Base-by-base conservation (phyloP, 2,797 vertebrate genomes). In the Anguilla marmorata region DNA sequence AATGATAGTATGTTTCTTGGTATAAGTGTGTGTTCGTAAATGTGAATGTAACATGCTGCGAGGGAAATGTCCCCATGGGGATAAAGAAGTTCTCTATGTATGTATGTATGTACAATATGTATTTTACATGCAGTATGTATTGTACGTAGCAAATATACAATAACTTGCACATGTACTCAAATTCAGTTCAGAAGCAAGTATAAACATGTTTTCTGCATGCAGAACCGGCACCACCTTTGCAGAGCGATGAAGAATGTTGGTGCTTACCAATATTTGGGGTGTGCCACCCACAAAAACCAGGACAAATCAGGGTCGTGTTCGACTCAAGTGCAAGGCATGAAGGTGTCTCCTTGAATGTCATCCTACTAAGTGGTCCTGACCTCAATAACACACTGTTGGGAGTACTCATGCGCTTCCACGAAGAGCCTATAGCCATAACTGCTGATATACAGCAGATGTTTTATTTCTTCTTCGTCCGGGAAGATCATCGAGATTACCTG, bases 391-490 rank as follows among this genome's bases (percentile, higher is more conserved):
- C 21, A 37, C 37, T 37, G 4, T 21, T 86, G 41, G 30, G 16
- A 21, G 41, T 7, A 0, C 45, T 48, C 0, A 37, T 37, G 9
- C 24, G 24, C 24, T 60, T 86, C 66, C 41, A 37, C 14, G 19
- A 72, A 8, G 41, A 86, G 27, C 85, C 60, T n/a, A 21, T 72
- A 0, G 85, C 85, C 3, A 3, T 86, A 11, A 66, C 16, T 2
- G 60, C 37, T 14, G 85, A 86, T 72, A 37, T 86, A 14, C 58
- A 86, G n/a, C 21, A 72, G n/a, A 86, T 86, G 63, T 86, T 72
- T 85, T 48, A 85, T 21, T 85, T 37, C 37, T 63, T 60, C 0
- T 3, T 33, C 9, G 84, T 85, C 8, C 0, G 58, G 45, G 63
- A 24, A 37, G 56, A 85, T 45, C 58, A 63, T 14, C 12, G 19